These are phyloP conservation scores for Bombus vancouverensis DNA, from an alignment of 1,140 invertebrate species.

Conservation along the genomic window DNA sequence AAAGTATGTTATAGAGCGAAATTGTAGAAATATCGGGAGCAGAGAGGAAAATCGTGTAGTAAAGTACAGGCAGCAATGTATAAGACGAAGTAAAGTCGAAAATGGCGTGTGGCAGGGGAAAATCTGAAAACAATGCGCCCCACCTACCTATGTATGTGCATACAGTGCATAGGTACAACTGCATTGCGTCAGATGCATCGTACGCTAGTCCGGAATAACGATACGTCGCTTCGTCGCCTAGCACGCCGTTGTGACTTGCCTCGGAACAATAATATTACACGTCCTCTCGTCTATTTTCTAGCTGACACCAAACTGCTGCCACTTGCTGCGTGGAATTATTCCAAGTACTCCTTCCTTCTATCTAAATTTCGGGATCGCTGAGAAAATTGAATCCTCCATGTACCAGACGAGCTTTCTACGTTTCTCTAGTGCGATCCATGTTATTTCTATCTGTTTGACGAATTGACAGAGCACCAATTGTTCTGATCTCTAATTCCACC, in stretches of 20 bases:
- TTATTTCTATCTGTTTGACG: not conserved
- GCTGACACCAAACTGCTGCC: slow-evolving; percentile 24
- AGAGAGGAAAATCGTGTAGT: not conserved
- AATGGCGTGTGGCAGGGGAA: not conserved
- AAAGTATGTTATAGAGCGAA: too few species aligned
- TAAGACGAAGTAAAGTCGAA: not conserved
- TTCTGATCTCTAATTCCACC: too few species aligned
- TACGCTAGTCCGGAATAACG: slow-evolving; percentile 23
- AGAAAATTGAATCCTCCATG: not conserved
- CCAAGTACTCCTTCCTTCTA: not conserved
- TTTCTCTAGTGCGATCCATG: not conserved
- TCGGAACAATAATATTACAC: slow-evolving; percentile 35
- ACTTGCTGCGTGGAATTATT: slow-evolving; percentile 15
- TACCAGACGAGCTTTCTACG: not conserved
- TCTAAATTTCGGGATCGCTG: not conserved
- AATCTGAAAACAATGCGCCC: slow-evolving; percentile 30
- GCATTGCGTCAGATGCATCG: slow-evolving; percentile 49
- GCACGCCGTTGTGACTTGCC: slow-evolving; percentile 4
- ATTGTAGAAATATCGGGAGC: too few species aligned
- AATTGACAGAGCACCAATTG: not conserved
- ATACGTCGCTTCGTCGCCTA: slow-evolving; percentile 39
- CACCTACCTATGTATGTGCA: not conserved
- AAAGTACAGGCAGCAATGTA: not conserved
- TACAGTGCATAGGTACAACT: slow-evolving; percentile 10
- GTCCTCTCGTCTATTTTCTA: slow-evolving; percentile 25